Percentiles rank a stretch among this genome's conserved stretches.
phyloP scores from a whole-genome alignment of 2,797 vertebrate genomes.

The Caiman crocodilus region DNA sequence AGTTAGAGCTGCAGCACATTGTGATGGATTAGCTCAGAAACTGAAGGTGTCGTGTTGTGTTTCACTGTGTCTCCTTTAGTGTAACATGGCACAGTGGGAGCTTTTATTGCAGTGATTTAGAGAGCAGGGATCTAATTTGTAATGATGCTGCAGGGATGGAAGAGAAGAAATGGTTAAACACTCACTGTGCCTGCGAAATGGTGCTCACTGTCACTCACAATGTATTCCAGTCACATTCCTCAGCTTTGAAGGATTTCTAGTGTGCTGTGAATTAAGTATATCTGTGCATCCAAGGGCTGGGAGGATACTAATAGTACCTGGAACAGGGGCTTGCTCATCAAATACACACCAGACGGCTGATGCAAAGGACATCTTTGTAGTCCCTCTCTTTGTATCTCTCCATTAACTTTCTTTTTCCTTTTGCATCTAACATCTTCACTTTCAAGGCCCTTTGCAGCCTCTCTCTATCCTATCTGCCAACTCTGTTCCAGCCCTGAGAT shows the following conservation, averaged over 20 bases:
- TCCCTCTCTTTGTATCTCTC: no score
- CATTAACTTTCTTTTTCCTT: background rate
- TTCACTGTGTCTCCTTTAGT: constrained; percentile 51
- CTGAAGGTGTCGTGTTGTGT: constrained; percentile 9
- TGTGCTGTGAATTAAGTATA: constrained; percentile 8
- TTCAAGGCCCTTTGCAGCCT: background rate
- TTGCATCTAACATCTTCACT: background rate
- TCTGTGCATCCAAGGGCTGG: constrained; percentile 20
- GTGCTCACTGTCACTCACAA: background rate
- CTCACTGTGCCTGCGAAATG: background rate
- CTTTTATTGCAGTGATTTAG: constrained; percentile 18
- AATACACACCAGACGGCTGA: background rate
- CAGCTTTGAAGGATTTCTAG: constrained; percentile 25
- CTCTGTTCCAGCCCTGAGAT: background rate
- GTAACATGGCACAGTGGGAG: background rate
- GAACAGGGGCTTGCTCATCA: background rate
- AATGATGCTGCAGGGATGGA: constrained; percentile 31
- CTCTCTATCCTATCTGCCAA: background rate
- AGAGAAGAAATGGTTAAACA: constrained; percentile 33
- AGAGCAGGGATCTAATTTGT: constrained; percentile 24
- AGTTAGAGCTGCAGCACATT: background rate
- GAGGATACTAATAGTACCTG: constrained; percentile 18
- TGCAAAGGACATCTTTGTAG: background rate
- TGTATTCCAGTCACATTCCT: background rate
- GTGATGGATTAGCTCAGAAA: constrained; percentile 51